phyloP scores from a whole-genome alignment of 2,113 vertebrate species.

The Arizona elegans region DNA sequence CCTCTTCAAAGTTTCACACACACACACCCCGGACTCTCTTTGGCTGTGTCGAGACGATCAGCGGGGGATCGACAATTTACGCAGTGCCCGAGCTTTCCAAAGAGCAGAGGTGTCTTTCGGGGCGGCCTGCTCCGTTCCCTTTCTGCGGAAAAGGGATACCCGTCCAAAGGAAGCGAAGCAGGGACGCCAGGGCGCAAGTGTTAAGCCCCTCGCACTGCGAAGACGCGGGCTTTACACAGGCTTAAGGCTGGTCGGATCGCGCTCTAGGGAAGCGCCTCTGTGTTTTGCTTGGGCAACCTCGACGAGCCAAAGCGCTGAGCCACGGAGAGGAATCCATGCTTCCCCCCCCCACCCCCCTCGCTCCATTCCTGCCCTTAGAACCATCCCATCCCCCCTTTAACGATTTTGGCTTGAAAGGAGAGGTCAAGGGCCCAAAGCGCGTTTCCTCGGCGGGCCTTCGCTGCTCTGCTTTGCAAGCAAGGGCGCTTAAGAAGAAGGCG shows the following conservation, averaged over 20 bases:
- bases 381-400: not conserved
- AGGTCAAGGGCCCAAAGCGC: not conserved
- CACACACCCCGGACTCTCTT: not conserved
- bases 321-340: not conserved
- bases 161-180: not conserved
- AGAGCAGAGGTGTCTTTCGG: not conserved
- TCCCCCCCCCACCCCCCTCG: rapidly evolving
- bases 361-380: not conserved
- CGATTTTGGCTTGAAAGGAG: slow-evolving; percentile 26
- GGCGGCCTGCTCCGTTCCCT: not conserved
- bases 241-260: not conserved
- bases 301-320: not conserved
- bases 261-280: not conserved
- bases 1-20: not conserved
- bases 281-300: not conserved
- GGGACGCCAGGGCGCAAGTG: not conserved
- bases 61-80: not conserved
- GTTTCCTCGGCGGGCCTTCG: not conserved
- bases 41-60: not conserved
- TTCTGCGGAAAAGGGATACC: not conserved
- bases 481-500: not conserved
- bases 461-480: not conserved
- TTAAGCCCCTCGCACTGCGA: not conserved
- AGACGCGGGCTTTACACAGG: not conserved
- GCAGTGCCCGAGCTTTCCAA: not conserved